These are phyloP conservation scores for Ostrea denselamellosa DNA, from an alignment of 1,140 invertebrate genomes.

Conservation along the genomic window DNA sequence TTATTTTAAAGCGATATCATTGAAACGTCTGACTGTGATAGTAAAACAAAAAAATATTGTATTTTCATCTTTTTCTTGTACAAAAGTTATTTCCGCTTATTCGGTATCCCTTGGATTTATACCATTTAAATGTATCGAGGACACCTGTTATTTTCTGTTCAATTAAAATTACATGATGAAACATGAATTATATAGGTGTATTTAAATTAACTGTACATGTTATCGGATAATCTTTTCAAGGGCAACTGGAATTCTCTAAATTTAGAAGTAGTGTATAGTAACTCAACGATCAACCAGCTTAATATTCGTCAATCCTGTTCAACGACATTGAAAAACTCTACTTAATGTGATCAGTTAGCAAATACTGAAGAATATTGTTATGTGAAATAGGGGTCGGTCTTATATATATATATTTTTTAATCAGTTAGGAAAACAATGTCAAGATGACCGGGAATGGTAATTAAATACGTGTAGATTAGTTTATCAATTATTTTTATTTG, in stretches of 20 bases:
- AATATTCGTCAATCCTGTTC: too few species aligned
- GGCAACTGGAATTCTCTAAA: not conserved
- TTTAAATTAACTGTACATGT: constrained; percentile 25
- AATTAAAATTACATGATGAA: constrained; percentile 21
- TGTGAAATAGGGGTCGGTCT: too few species aligned
- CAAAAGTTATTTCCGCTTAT: not conserved
- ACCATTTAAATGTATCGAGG: not conserved
- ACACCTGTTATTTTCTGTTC: not conserved
- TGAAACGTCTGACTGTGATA: too few species aligned
- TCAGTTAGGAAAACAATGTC: too few species aligned
- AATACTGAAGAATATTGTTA: too few species aligned
- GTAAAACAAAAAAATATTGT: not conserved
- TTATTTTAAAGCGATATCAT: not conserved
- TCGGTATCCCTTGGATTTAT: not conserved
- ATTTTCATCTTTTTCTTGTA: not conserved
- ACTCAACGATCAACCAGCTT: not conserved
- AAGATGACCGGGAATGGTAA: too few species aligned
- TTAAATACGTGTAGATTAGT: too few species aligned
- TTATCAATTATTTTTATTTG: too few species aligned
- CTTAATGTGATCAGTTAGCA: too few species aligned
- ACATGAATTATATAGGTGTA: constrained; percentile 20
- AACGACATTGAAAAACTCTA: too few species aligned
- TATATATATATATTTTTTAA: too few species aligned
- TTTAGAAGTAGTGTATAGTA: constrained; percentile 17
- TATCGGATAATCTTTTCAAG: not conserved